Evolutionary conservation across 1,140 invertebrate species (phyloP).

Genomic region (Diachasma alloeum): DNA sequence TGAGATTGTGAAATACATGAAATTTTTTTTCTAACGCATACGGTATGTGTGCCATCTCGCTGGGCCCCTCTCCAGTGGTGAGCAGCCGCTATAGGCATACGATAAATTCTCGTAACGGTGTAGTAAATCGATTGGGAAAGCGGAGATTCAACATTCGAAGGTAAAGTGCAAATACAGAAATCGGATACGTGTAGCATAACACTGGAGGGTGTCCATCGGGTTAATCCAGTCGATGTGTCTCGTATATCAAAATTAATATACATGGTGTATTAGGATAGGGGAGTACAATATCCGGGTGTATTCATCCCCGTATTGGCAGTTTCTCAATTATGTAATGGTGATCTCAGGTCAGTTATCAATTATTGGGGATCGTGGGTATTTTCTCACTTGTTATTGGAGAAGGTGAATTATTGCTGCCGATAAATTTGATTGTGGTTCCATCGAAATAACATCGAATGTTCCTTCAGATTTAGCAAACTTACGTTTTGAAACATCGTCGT

Average conservation of each 20-base stretch:
- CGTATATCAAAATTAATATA: not conserved
- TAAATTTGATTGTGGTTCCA: not conserved
- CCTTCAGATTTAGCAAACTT: too few relatives aligned
- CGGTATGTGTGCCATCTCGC: not conserved
- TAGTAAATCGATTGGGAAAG: not conserved
- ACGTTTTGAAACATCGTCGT: too few relatives aligned
- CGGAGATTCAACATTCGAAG: not conserved
- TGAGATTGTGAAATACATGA: too few relatives aligned
- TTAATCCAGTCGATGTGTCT: not conserved
- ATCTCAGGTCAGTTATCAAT: not conserved
- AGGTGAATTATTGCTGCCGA: not conserved
- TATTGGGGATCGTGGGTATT: not conserved
- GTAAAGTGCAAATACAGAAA: conserved; percentile 3
- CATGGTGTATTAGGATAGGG: not conserved
- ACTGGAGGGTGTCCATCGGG: not conserved
- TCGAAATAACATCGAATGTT: too few relatives aligned
- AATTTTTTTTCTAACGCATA: too few relatives aligned
- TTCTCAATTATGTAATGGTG: not conserved
- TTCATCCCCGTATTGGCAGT: not conserved
- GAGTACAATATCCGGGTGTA: not conserved
- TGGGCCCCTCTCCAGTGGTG: not conserved
- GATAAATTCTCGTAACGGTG: not conserved
- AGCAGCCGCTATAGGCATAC: not conserved
- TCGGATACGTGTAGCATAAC: not conserved
- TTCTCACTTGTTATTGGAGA: not conserved